Percentiles rank a stretch among this genome's conserved stretches.
phyloP scores from a whole-genome alignment of 2,888 invertebrate genomes.

The Matsumyia berberina region DNA sequence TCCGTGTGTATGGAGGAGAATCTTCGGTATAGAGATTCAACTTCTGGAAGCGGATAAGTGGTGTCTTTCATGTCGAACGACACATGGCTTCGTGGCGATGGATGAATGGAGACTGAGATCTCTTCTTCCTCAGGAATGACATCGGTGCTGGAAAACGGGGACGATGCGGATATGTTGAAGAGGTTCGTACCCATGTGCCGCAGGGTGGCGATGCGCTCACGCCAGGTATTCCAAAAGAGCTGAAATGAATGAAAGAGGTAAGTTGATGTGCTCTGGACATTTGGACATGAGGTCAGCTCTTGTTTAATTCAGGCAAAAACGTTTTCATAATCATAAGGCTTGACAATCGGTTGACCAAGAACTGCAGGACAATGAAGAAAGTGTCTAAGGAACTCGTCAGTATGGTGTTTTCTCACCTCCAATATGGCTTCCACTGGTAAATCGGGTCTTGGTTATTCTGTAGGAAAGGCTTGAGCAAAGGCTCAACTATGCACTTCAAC shows the following conservation, averaged over 20 bases:
- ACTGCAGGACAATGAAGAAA: too few relatives aligned
- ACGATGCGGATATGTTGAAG: slow-evolving; percentile 79
- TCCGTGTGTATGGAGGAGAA: slow-evolving; percentile 16
- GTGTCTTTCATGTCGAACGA: slow-evolving; percentile 4
- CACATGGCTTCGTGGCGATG: slow-evolving; percentile 11
- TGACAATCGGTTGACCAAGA: too few relatives aligned
- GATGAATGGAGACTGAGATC: slow-evolving; percentile 37
- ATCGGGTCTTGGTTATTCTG: too few relatives aligned
- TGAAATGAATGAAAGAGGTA: slow-evolving; percentile 60
- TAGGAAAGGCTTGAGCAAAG: too few relatives aligned
- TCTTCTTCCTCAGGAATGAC: slow-evolving; percentile 80
- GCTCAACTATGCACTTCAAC: too few relatives aligned
- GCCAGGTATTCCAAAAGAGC: slow-evolving; percentile 83
- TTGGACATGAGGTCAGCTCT: too few relatives aligned
- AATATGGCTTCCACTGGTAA: too few relatives aligned
- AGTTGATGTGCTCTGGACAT: not conserved
- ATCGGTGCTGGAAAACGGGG: slow-evolving; percentile 82
- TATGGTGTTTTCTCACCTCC: too few relatives aligned
- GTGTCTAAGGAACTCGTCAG: too few relatives aligned
- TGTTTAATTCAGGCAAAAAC: too few relatives aligned
- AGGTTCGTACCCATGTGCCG: slow-evolving; percentile 77
- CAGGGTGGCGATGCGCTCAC: slow-evolving; percentile 80
- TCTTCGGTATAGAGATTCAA: not conserved
- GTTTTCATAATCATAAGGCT: too few relatives aligned
- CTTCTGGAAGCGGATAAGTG: not conserved